These are phyloP conservation scores for Acleris laterana DNA, from an alignment of 2,888 invertebrate species.

Conservation along the genomic window DNA sequence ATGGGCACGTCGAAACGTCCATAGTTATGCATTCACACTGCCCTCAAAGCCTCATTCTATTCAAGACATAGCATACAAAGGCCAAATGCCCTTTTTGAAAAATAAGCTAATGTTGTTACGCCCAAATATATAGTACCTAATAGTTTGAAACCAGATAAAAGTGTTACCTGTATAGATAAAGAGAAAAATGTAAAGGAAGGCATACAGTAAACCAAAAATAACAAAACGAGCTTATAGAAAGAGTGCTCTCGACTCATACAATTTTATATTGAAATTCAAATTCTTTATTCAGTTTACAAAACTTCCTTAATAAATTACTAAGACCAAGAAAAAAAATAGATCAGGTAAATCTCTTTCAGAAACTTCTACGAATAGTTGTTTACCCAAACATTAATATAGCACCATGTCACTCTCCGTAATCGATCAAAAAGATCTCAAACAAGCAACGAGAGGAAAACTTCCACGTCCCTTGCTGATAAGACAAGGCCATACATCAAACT, in stretches of 20 bases:
- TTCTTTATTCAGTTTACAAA: no score
- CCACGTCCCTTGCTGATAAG: constrained; percentile 21
- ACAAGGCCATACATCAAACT: constrained; percentile 41
- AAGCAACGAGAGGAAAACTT: constrained; percentile 11
- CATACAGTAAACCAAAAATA: no score
- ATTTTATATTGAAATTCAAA: no score
- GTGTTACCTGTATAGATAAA: no score
- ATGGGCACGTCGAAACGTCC: constrained; percentile 2
- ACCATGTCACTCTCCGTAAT: constrained; percentile 2
- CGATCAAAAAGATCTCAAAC: constrained; percentile 12
- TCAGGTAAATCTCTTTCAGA: background rate
- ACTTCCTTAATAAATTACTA: no score
- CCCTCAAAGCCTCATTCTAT: constrained; percentile 25
- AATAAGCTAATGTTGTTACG: background rate
- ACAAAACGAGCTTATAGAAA: no score
- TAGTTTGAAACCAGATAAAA: no score
- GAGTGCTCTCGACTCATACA: no score
- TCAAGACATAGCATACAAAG: background rate
- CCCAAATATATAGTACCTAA: no score
- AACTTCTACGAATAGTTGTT: background rate
- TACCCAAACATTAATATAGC: background rate
- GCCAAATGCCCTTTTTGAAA: constrained; percentile 15
- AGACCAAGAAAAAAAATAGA: no score
- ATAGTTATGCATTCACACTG: constrained; percentile 15
- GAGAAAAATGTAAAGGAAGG: background rate